Evolutionary conservation across 2,797 vertebrate species (phyloP).

Genomic region (Diceros bicornis): DNA sequence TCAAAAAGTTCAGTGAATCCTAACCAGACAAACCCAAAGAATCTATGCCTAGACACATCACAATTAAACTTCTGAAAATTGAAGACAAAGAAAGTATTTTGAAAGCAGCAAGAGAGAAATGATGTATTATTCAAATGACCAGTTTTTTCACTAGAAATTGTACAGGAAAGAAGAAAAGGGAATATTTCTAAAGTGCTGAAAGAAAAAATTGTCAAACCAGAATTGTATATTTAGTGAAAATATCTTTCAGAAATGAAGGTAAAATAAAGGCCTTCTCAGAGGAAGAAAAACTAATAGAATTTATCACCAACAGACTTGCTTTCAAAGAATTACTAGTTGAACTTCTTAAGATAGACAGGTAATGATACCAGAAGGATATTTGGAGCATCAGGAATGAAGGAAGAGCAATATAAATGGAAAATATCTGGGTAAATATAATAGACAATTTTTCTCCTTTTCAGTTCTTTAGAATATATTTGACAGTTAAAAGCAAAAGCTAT

Average conservation of each 20-base stretch:
- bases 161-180: not conserved
- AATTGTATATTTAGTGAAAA: not conserved
- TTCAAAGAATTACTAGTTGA: slow-evolving; percentile 36
- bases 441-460: not conserved
- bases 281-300: slow-evolving; percentile 52
- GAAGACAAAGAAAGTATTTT: slow-evolving; percentile 5
- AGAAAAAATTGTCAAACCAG: slow-evolving; percentile 5
- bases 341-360: slow-evolving; percentile 29
- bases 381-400: not conserved
- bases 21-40: not conserved
- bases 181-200: slow-evolving; percentile 25
- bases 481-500: slow-evolving; percentile 19
- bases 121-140: not conserved
- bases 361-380: slow-evolving; percentile 7
- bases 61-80: not conserved
- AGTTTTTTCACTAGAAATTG: slow-evolving; percentile 28
- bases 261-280: not conserved
- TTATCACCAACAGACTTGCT: not conserved
- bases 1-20: not conserved
- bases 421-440: slow-evolving; percentile 17
- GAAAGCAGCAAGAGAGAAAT: slow-evolving; percentile 23
- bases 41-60: not conserved
- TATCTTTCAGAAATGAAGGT: not conserved
- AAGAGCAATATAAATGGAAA: slow-evolving; percentile 10
- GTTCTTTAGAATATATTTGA: slow-evolving; percentile 24